phyloP scores from a whole-genome alignment of 1,140 invertebrate species.

The Cheumatopsyche charites region DNA sequence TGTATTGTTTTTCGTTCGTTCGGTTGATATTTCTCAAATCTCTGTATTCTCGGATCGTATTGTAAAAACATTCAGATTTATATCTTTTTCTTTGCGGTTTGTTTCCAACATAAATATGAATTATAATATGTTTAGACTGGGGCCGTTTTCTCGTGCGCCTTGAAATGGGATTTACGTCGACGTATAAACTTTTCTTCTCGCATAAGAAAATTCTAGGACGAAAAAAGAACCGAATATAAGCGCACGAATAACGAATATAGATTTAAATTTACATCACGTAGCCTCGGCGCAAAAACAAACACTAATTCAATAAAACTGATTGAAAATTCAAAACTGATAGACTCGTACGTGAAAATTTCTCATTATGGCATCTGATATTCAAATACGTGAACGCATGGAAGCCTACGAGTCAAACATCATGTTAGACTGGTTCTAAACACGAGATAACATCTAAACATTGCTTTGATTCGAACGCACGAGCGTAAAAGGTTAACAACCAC shows the following conservation, averaged over 20 bases:
- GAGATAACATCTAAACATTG: conserved; percentile 15
- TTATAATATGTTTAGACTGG: conserved; percentile 27
- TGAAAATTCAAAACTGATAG: too few relatives aligned
- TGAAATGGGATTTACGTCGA: not conserved
- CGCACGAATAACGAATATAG: too few relatives aligned
- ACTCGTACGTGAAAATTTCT: too few relatives aligned
- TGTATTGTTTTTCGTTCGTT: not conserved
- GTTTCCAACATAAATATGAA: conserved; percentile 32
- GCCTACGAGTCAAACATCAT: conserved; percentile 11
- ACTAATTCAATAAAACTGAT: too few relatives aligned
- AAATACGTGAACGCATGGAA: not conserved
- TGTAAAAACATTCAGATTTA: conserved; percentile 38
- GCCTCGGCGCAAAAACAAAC: too few relatives aligned
- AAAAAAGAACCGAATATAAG: too few relatives aligned
- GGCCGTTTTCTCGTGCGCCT: not conserved
- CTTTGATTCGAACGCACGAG: conserved; percentile 14
- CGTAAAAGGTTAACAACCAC: conserved; percentile 19
- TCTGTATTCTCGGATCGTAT: conserved; percentile 32
- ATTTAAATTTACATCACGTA: too few relatives aligned
- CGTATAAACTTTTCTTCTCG: not conserved
- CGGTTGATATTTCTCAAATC: conserved; percentile 24
- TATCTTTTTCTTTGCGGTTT: conserved; percentile 25
- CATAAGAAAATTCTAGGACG: not conserved
- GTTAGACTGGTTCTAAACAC: conserved; percentile 11
- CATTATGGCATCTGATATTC: too few relatives aligned